Evolutionary conservation across 1,140 invertebrate genomes (phyloP), one percentile per base, ranked within the genome.

Genomic region (Magallana gigas): DNA sequence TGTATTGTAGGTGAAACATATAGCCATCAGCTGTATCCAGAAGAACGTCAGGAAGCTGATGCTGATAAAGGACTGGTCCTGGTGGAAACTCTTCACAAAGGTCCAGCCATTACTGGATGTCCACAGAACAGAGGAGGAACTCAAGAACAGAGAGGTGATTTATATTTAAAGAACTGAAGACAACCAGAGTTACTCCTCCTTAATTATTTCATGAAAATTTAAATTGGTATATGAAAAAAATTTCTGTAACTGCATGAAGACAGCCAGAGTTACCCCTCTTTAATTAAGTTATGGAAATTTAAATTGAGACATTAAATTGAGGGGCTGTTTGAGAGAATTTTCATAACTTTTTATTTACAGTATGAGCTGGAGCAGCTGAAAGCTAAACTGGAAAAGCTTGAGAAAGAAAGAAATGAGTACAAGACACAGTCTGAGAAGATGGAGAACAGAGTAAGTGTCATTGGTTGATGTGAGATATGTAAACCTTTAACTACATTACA

Each of bases 1-100:
- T 82, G 36, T 57, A 56, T 57, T 57, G 81, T 92, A 96, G 96
- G 94, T 97, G 9, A 96, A 98, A 96, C 98, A 98, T 94, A 95
- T 98, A 83, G 98, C 98, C 8, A 97, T 98, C 18, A 96, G 97
- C 86, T 98, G 98, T 94, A 97, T 99, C 85, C 98, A 99, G 93
- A 96, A 97, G 86, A 99, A 99, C 95, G 97, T 99, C 1, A 96
- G 97, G 89, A 98, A 98, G 91, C 97, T 98, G 93, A 96, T 99
- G 93, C 96, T 96, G 58, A 97, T 99, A 0, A 96, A 97, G 80
- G 97, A 98, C 94, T 99, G 98, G 98, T 97, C 97, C 6, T 99
- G 98, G 98, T 99, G 98, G 98, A 96, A 97, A 85, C 95, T 99
- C 81, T 96, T 98, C 92, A 97, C 98, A 29, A 97, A 98, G 91